Evolutionary conservation across 2,797 vertebrate species (phyloP).

Genomic region (Helarctos malayanus): DNA sequence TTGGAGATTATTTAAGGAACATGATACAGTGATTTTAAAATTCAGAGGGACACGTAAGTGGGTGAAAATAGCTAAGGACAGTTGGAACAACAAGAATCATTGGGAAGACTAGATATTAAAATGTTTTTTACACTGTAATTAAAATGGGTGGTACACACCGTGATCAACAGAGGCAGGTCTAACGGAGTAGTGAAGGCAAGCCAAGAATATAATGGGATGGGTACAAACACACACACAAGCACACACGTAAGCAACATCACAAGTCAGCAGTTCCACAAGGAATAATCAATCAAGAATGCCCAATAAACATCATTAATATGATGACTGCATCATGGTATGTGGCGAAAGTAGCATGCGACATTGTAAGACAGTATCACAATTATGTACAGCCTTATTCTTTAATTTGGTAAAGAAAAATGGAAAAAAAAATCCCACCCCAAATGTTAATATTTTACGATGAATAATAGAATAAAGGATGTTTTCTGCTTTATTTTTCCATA

Average conservation of each 20-base stretch:
- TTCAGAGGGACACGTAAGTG: background rate
- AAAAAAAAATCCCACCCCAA: background rate
- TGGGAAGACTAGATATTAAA: background rate
- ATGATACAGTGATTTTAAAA: conserved; percentile 43
- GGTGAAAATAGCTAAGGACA: conserved; percentile 46
- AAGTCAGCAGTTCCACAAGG: background rate
- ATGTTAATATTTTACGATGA: background rate
- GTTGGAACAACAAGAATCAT: conserved; percentile 25
- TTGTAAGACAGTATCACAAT: background rate
- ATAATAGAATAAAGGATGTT: background rate
- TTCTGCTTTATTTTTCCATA: background rate
- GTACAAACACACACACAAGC: background rate
- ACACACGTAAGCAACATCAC: background rate
- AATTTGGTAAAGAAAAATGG: conserved; percentile 19
- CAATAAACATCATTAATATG: background rate
- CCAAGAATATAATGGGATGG: background rate
- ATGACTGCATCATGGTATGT: background rate
- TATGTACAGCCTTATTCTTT: background rate
- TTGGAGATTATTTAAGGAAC: conserved; percentile 4
- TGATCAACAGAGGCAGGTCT: background rate
- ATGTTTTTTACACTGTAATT: conserved; percentile 40
- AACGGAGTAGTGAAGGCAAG: background rate
- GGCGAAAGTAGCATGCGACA: background rate
- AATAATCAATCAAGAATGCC: background rate
- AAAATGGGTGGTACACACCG: background rate